A percentile compares a stretch with the other conserved stretches of the same genome.
Conservation (phyloP, 2,888 invertebrate genomes). For the Synanthedon andrenaeformis region DNA sequence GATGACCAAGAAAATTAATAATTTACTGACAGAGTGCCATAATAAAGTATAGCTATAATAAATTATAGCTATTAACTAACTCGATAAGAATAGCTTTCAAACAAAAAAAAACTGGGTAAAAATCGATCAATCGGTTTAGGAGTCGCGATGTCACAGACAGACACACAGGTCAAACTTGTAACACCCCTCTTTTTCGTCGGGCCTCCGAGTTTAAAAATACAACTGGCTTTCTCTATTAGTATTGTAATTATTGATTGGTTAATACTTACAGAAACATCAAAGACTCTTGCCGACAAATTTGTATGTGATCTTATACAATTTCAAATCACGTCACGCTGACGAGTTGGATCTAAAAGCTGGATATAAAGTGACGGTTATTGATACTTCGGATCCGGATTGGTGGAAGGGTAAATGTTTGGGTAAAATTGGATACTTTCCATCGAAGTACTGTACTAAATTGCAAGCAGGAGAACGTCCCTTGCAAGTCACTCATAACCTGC, state of each 20-base stretch:
- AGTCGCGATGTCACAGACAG: too few species aligned
- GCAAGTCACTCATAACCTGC: constrained; percentile 78
- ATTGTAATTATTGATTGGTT: background rate
- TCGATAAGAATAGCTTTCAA: too few species aligned
- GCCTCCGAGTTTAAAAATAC: too few species aligned
- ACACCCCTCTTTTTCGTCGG: too few species aligned
- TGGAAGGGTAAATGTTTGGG: constrained; percentile 97
- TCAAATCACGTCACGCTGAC: constrained; percentile 93
- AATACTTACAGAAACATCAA: constrained; percentile 78
- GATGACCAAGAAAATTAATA: too few species aligned
- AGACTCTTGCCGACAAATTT: constrained; percentile 89
- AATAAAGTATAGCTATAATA: too few species aligned
- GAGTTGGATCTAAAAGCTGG: constrained; percentile 95
- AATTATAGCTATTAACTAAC: too few species aligned
- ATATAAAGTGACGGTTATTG: constrained; percentile 90
- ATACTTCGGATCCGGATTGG: constrained; percentile 96
- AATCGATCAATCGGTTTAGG: too few species aligned
- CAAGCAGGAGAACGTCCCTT: constrained; percentile 91
- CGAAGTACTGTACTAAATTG: constrained; percentile 92
- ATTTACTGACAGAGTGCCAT: too few species aligned
- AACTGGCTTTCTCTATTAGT: background rate
- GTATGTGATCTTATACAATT: constrained; percentile 95
- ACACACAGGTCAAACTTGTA: too few species aligned
- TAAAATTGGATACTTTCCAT: constrained; percentile 92
- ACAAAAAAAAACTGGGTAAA: too few species aligned